Conservation (phyloP, 1,140 invertebrate genomes). For the Bicyclus anynana region DNA sequence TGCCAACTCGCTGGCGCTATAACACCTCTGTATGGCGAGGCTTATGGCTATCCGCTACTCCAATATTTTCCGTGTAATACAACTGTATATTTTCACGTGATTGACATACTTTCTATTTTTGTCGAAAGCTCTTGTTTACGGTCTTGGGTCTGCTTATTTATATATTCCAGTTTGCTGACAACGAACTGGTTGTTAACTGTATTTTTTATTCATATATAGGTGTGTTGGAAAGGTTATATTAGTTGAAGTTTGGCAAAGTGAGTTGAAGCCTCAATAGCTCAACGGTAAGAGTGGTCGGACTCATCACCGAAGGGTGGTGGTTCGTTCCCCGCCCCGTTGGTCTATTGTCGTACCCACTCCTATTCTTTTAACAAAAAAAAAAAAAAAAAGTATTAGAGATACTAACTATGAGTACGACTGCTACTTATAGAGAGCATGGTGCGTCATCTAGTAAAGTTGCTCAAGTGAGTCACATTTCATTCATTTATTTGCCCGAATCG, state of each 20-base stretch:
- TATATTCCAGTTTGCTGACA: background rate
- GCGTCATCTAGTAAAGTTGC: background rate
- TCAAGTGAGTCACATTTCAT: slow-evolving; percentile 1
- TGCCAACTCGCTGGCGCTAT: too few species aligned
- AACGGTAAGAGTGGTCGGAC: too few species aligned
- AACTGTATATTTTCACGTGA: background rate
- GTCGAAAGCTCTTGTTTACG: background rate
- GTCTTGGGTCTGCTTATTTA: background rate
- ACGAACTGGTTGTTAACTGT: slow-evolving; percentile 2
- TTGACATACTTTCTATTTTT: background rate
- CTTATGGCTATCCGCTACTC: too few species aligned
- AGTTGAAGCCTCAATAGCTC: too few species aligned
- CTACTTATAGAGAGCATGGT: slow-evolving; percentile 4
- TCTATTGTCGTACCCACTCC: too few species aligned
- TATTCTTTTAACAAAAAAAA: too few species aligned
- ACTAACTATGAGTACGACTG: too few species aligned
- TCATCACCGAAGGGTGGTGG: too few species aligned
- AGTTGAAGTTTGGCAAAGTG: slow-evolving; percentile 2
- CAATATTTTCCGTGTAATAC: background rate
- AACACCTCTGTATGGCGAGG: too few species aligned
- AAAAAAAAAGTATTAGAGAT: too few species aligned
- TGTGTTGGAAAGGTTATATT: slow-evolving; percentile 4
- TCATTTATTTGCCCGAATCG: background rate
- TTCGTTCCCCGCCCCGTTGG: too few species aligned
- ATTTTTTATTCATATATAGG: too few species aligned